Conservation (phyloP, 92 coral and sea anemone genomes). For the Scolanthus callimorphus region DNA sequence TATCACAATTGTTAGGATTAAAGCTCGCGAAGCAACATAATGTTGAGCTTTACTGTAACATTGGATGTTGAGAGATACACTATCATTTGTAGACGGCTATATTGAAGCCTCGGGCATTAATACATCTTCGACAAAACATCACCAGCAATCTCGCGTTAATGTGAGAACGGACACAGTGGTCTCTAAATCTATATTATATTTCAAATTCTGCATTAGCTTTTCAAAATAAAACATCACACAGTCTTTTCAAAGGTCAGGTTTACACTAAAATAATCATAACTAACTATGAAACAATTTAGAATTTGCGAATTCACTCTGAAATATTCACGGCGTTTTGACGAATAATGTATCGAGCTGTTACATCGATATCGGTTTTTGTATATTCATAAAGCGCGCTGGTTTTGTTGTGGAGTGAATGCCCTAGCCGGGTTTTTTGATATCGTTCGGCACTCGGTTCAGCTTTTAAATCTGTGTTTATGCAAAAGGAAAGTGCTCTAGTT, state of each 20-base stretch:
- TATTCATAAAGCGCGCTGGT: background rate
- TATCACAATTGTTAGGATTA: too few species aligned
- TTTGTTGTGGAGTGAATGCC: background rate
- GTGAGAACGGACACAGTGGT: background rate
- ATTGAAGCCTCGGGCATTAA: background rate
- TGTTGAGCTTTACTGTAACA: background rate
- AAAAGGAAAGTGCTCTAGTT: conserved; percentile 39
- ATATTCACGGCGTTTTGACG: background rate
- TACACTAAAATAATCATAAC: background rate
- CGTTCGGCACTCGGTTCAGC: too few species aligned
- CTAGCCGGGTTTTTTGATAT: background rate
- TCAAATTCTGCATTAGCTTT: too few species aligned
- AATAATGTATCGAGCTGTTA: too few species aligned
- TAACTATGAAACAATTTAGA: background rate
- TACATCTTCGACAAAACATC: background rate
- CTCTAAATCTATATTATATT: too few species aligned
- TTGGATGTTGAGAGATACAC: background rate
- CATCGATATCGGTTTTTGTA: too few species aligned
- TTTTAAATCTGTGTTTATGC: conserved; percentile 22
- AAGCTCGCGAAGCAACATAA: too few species aligned
- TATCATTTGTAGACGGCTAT: background rate
- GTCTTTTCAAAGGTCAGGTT: background rate
- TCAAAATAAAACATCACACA: too few species aligned
- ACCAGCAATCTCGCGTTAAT: background rate
- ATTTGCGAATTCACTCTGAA: background rate